Evolutionary conservation across 2,113 vertebrate genomes (phyloP), one percentile per base, ranked within the genome.

Genomic region (Plecturocebus donacophilus): DNA sequence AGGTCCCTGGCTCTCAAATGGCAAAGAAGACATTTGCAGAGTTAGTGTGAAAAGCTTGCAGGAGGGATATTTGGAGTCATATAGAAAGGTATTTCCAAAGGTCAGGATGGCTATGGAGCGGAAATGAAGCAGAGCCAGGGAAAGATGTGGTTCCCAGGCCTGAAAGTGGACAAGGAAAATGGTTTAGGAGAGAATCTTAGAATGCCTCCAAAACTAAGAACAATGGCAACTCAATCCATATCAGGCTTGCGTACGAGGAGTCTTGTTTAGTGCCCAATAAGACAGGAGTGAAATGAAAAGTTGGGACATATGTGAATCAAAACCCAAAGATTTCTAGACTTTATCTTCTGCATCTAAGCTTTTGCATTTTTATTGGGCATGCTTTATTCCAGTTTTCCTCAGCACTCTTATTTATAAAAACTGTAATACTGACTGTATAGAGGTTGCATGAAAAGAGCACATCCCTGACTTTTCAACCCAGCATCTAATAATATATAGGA

Each of bases 351-450:
- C 42, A 3, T 58, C n/a, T 54, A 76, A 91, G 21, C 5, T 89
- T 91, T 85, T 47, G 9, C 40, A 12, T 30, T 49, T 95, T 90
- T 77, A 79, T 84, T 80, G 71, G 14, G 35, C 27, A 68, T 61
- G 6, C 27, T 93, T 79, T 95, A 47, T 68, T 92, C 7, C 27
- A 77, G 87, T 94, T 87, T 21, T 64, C 12, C 49, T 90, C 76
- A 96, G 16, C 95, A 87, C 87, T 38, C 47, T 47, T 66, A 80
- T 87, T 42, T 73, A 80, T 61, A 45, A 91, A 91, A 64, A 70
- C 25, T 79, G 6, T 81, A 81, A 88, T 76, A 49, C 30, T 35
- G 20, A 58, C 45, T 83, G 5, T 61, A n/a, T 77, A 85, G 71
- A 85, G 32, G 1, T 61, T 14, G 0, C 25, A 10, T 71, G 23